Conservation (phyloP, 2,888 invertebrate genomes). For the Calameuta idolon region DNA sequence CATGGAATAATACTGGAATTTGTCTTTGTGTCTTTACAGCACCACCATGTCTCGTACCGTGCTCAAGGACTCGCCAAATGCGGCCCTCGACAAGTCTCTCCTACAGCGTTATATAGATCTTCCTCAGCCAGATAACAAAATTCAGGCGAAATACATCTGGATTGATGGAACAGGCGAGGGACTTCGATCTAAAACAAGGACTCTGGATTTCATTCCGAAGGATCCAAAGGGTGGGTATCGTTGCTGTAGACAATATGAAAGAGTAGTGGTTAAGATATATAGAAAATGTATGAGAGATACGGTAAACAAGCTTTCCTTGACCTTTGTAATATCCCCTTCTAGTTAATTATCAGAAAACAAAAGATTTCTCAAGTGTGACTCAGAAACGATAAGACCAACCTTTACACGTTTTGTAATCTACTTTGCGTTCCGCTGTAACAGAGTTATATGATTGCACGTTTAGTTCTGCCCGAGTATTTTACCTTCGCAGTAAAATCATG, state of each 20-base stretch:
- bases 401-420: neutral
- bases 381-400: neutral
- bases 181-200: conserved; percentile 88
- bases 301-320: neutral
- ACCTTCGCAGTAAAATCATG: neutral
- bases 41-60: conserved; percentile 58
- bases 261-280: neutral
- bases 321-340: neutral
- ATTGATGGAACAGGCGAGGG: conserved; percentile 93
- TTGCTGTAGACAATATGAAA: neutral
- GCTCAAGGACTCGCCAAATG: conserved; percentile 83
- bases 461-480: neutral
- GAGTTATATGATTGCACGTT: neutral
- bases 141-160: conserved; percentile 93
- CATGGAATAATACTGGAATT: neutral
- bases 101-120: conserved; percentile 80
- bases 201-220: conserved; percentile 84
- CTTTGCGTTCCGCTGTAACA: neutral
- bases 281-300: neutral
- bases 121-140: conserved; percentile 80
- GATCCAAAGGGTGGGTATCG: conserved; percentile 76
- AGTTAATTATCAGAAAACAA: neutral
- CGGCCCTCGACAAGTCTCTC: conserved; percentile 82
- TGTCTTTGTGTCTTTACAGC: conserved; percentile 40
- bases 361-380: neutral